Base-by-base conservation (phyloP, 2,113 vertebrate genomes). In the Psittacara wagleri region DNA sequence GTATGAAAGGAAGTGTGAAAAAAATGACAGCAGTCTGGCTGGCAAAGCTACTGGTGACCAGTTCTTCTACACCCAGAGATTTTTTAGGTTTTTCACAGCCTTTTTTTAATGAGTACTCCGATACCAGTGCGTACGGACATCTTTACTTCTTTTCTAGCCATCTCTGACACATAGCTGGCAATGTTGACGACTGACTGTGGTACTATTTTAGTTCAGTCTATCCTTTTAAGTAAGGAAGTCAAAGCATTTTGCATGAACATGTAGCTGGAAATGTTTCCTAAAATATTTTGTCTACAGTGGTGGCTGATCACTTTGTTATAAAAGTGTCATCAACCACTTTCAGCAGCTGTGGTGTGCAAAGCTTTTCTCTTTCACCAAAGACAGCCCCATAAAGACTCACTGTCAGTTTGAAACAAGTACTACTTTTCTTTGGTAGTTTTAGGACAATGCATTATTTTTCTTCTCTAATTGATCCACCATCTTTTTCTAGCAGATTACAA, bases 1-100 rank as follows among this genome's bases (percentile, higher is more conserved):
- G 6, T 73, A 66, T 82, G 70, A 91, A 94, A 84, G 35, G 16
- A 92, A 79, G 88, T 91, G 91, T 85, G 86, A 94, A 84, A 74
- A 93, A 89, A 86, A 78, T 82, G 62, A 91, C 86, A 82, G 62
- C 1, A 20, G 49, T 79, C 59, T 92, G 89, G 11, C 52, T 95
- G 94, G 66, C 67, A 92, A 64, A 92, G 25, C 22, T 93, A 83
- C 59, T 94, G 83, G 81, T 84, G 66, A 82, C 62, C 83, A 85
- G 25, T 29, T 91, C 83, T 87, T 93, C 93, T 74, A 76, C 33
- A 84, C 66, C 1, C n/a, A 73, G 48, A 76, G 27, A 90, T 87
- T 95, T 83, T 90, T 81, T 68, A 78, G 55, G 29, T 88, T 93
- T 95, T 89, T 89, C 69, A 87, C 52, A 89, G 39, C 13, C 41